phyloP scores from a whole-genome alignment of 2,797 vertebrate species.

The Melanotaenia maccullochi region DNA sequence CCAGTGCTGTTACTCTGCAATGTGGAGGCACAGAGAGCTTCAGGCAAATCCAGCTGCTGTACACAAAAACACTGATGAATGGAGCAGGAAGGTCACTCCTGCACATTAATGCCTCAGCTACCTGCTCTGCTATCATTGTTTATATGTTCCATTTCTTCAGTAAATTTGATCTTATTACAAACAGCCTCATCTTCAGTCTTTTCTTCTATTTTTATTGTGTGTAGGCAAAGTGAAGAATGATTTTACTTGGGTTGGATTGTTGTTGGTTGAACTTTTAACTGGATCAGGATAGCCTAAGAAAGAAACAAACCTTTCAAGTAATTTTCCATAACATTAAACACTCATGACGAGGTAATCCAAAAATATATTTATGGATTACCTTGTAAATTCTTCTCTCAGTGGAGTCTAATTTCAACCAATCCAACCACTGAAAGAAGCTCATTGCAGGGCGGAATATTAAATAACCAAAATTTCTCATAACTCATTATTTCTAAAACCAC shows the following conservation, averaged over 20 bases:
- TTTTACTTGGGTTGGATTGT: background rate
- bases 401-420: background rate
- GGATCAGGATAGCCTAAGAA: background rate
- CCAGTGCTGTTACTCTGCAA: constrained; percentile 42
- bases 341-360: background rate
- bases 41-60: constrained; percentile 49
- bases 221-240: background rate
- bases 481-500: constrained; percentile 27
- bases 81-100: constrained; percentile 42
- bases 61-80: constrained; percentile 51
- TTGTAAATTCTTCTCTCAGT: background rate
- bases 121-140: constrained; percentile 12
- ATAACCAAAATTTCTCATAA: background rate
- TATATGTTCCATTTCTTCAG: constrained; percentile 10
- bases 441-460: background rate
- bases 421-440: background rate
- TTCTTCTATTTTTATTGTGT: background rate
- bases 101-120: constrained; percentile 23
- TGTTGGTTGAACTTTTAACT: background rate
- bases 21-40: constrained; percentile 44
- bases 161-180: constrained; percentile 8
- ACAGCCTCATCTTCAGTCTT: background rate
- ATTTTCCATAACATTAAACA: background rate
- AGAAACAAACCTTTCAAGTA: background rate
- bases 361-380: background rate